Base-by-base conservation (phyloP, 2,888 invertebrate species). In the Argynnis bischoffii region DNA sequence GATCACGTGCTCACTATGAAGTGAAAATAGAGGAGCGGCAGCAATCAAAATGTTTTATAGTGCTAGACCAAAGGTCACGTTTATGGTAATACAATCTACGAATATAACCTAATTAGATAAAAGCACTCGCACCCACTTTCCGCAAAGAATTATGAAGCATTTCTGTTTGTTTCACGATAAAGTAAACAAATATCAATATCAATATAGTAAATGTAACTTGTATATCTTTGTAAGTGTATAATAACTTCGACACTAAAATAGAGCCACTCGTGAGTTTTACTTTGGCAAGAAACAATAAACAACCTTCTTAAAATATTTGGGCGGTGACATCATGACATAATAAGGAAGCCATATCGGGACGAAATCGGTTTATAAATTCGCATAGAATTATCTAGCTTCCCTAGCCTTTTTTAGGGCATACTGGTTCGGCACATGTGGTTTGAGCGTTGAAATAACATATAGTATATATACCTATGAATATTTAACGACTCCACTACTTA, bases 61-160 rank as follows among this genome's bases (percentile, higher is more conserved):
- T 56, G 51, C 66, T 64, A 57, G 55, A 31, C 66, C 63, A 74
- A 72, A 75, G 74, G 77, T 72, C 76, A 75, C 67, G 65, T 74
- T 74, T 66, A 68, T 67, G 68, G 64, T 70, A 72, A 75, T 71
- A 72, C 73, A 75, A 75, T 76, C 72, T 69, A 72, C 71, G 72
- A 72, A 71, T 70, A 72, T 75, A 74, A 75, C 73, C 75, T 76
- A 77, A 76, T 76, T 76, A 74, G 70, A 59, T 69, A 64, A 66
- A 60, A 72, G 67, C 64, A 61, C 48, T 70, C 75, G 68, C 76
- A 63, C 69, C 76, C 63, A 68, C 41, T 70, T 70, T 71, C 69
- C 64, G 55, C 57, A 65, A 68, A 69, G 18, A 46, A 53, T n/a
- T 65, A 69, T 69, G 67, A n/a, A 59, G 46, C 50, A 6, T 51